phyloP scores from a whole-genome alignment of 2,797 vertebrate species.

The Spinus olivaceus region DNA sequence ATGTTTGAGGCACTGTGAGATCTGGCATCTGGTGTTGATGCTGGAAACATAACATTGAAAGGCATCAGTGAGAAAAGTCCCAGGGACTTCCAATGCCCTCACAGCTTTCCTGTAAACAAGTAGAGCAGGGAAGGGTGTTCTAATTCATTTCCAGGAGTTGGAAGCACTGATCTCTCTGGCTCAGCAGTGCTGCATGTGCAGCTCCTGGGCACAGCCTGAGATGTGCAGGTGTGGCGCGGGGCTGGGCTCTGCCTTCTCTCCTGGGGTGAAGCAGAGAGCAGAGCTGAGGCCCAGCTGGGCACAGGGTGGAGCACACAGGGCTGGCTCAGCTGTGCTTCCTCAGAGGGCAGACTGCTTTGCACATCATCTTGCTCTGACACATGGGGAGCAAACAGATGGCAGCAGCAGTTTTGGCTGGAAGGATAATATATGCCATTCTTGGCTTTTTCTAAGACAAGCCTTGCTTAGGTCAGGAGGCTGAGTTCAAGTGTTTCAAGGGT shows the following conservation, averaged over 20 bases:
- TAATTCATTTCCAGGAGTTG: neutral
- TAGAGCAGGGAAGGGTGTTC: neutral
- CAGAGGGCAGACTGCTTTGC: neutral
- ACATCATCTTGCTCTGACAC: neutral
- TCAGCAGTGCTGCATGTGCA: fast-evolving
- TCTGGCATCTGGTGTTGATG: neutral
- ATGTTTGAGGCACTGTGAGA: neutral
- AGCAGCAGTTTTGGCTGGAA: neutral
- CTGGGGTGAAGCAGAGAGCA: neutral
- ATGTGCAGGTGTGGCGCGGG: neutral
- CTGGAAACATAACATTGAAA: neutral
- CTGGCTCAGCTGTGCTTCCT: neutral
- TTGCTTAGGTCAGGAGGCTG: neutral
- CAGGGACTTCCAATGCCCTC: neutral
- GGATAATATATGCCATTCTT: neutral
- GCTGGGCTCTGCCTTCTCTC: fast-evolving
- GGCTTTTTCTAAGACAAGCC: neutral
- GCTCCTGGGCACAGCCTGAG: neutral
- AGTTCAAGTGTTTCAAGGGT: neutral
- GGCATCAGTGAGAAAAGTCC: neutral
- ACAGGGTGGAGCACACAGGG: fast-evolving
- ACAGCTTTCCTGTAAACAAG: neutral
- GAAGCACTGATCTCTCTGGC: neutral
- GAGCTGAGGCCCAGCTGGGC: neutral
- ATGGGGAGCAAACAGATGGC: neutral